Base-by-base conservation (phyloP, 2,888 invertebrate genomes). In the Drosophila testacea region DNA sequence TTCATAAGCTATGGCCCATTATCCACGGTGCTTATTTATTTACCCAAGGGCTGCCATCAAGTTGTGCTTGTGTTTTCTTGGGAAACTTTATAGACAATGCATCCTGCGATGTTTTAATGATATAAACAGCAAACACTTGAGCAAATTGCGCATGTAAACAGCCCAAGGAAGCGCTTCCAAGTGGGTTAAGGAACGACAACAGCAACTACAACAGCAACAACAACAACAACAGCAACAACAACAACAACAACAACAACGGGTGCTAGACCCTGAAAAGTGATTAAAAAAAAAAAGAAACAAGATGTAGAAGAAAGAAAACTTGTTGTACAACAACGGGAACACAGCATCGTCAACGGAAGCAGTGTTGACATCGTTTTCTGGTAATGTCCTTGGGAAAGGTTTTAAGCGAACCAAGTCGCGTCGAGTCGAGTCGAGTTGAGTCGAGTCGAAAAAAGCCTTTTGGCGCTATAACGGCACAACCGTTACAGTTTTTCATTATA, bases 191-290 rank as follows among this genome's bases (percentile, higher is more conserved):
- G 60, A 74, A 62, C 51, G 51, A 48, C 47, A 54, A 32, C 41
- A 50, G 38, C 47, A 55, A 69, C 7, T 1, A 42, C 50, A 54
- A 48, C 47, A 59, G 41, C 44, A 44, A 36, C 42, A 56, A 41
- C 48, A 54, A 71, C 54, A 30, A 32, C 32, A 61, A 47, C 46
- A 50, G 0, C 32, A 32, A 42, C 50, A 54, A 52, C 47, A 62
- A 46, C 44, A 44, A 36, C 42, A 56, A 41, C 48, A 54, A 71
- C 51, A 36, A 22, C 22, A 61, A 50, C 46, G 50, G 60, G 79
- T 77, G 85, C 73, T 82, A 89, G 82, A 84, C 89, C 89, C 89
- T 84, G 88, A 89, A 84, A 84, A 84, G 83, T 89, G 89, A 89
- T 84, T 84, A 84, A 89, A 87, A 89, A 87, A 74, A 48, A 46